phyloP scores from a whole-genome alignment of 2,888 invertebrate genomes.

The Stenichneumon culpator region DNA sequence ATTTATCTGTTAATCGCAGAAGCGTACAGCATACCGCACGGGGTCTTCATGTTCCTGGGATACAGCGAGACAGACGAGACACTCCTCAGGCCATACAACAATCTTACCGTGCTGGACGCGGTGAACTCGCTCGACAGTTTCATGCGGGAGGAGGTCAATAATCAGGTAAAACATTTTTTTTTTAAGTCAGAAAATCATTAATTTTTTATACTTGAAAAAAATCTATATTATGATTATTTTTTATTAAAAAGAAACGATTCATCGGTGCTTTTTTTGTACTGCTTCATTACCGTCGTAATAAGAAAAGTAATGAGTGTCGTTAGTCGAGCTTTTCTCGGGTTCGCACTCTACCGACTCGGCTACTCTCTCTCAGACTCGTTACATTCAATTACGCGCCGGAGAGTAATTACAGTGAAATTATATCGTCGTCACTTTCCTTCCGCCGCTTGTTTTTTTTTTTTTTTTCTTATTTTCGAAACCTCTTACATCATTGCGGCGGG shows the following conservation, averaged over 20 bases:
- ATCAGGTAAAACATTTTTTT: slow-evolving; percentile 87
- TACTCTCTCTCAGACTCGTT: slow-evolving; percentile 35
- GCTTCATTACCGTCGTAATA: slow-evolving; percentile 22
- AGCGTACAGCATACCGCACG: slow-evolving; percentile 92
- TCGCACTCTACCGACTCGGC: slow-evolving; percentile 4
- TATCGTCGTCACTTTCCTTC: slow-evolving; percentile 23
- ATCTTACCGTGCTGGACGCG: slow-evolving; percentile 94
- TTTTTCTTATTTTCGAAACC: neutral
- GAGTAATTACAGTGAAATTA: slow-evolving; percentile 38
- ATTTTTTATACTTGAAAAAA: neutral
- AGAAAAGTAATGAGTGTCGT: slow-evolving; percentile 37
- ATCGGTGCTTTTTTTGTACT: neutral
- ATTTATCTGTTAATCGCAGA: slow-evolving; percentile 84
- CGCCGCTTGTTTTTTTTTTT: neutral
- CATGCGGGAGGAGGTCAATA: slow-evolving; percentile 90
- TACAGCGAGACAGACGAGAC: slow-evolving; percentile 96
- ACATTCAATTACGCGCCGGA: slow-evolving; percentile 43
- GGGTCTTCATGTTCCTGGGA: slow-evolving; percentile 95
- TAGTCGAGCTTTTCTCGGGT: slow-evolving; percentile 20
- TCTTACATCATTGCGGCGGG: neutral
- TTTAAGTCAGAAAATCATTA: neutral
- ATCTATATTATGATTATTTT: neutral
- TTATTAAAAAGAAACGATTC: neutral
- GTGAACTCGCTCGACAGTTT: slow-evolving; percentile 93
- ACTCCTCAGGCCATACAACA: slow-evolving; percentile 92